A percentile compares a stretch with the other conserved stretches of the same genome.
These are phyloP conservation scores for Heterohyrax brucei DNA, from an alignment of 2,797 vertebrate genomes.

Conservation along the genomic window DNA sequence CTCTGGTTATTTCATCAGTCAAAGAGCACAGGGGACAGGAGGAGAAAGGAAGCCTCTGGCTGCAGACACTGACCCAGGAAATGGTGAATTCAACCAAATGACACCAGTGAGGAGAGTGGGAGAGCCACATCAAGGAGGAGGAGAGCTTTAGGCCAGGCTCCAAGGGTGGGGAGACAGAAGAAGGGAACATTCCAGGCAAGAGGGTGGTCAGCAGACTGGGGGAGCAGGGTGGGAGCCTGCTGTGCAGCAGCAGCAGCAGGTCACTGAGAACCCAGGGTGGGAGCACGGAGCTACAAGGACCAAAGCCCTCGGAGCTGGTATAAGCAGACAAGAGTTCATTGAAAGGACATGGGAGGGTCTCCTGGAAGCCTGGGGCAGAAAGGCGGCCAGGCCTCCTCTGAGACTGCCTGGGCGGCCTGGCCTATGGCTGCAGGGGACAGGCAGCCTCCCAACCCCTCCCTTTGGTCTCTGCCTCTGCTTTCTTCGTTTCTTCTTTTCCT, in stretches of 20 bases:
- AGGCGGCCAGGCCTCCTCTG: neutral
- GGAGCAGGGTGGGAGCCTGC: neutral
- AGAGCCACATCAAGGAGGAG: neutral
- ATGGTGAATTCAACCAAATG: neutral
- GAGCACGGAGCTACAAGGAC: neutral
- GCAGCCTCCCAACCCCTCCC: too few relatives aligned
- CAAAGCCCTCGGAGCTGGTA: neutral
- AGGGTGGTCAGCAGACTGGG: neutral
- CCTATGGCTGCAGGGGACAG: neutral
- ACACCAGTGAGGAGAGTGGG: neutral
- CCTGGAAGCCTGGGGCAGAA: constrained; percentile 13
- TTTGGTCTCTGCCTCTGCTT: neutral
- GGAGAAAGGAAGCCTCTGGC: neutral
- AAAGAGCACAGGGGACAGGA: neutral
- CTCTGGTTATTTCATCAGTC: neutral
- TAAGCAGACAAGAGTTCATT: neutral
- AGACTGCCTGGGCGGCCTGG: neutral
- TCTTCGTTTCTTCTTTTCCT: neutral
- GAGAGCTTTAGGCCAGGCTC: too few relatives aligned
- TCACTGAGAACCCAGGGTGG: neutral
- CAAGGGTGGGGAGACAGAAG: neutral
- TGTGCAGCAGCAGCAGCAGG: neutral
- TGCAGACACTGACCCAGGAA: constrained; percentile 33
- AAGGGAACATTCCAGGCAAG: neutral
- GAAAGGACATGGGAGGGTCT: neutral